Conservation (phyloP, 2,113 vertebrate genomes). For the Myanophis thanlyinensis region DNA sequence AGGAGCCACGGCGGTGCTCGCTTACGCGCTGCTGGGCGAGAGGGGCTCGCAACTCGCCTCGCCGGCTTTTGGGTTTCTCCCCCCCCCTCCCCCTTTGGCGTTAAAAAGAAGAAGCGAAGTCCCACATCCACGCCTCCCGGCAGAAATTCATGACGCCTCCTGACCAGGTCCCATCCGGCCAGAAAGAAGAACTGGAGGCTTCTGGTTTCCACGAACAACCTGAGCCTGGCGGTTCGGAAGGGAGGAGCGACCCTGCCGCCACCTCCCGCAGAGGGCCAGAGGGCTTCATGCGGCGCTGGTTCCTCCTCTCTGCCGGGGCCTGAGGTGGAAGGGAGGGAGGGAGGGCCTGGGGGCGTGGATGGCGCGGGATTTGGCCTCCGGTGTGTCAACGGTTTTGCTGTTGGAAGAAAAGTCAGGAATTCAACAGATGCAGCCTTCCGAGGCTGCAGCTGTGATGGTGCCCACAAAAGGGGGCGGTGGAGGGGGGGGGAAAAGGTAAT, state of each 20-base stretch:
- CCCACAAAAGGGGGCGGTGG: neutral
- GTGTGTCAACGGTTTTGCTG: neutral
- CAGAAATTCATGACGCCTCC: neutral
- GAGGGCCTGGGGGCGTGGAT: neutral
- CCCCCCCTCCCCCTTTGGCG: neutral
- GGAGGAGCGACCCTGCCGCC: neutral
- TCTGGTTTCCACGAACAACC: conserved; percentile 1
- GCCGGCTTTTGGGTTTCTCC: conserved; percentile 23
- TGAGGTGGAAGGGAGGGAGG: neutral
- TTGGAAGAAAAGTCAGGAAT: neutral
- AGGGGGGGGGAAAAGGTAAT: neutral
- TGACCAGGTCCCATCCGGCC: neutral
- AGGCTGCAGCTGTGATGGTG: too few relatives aligned
- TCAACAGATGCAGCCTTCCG: neutral
- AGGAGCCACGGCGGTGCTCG: neutral
- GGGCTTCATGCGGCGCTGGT: conserved; percentile 40
- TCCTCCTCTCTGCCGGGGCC: conserved; percentile 45
- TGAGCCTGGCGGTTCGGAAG: neutral
- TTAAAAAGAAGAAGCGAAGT: neutral
- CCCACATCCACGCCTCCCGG: conserved; percentile 2
- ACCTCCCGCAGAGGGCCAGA: neutral
- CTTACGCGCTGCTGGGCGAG: conserved; percentile 36
- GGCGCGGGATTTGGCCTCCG: neutral
- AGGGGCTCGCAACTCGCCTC: conserved; percentile 14
- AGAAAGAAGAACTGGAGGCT: neutral